phyloP scores from a whole-genome alignment of 2,888 invertebrate species.

The Amphipyra berbera region DNA sequence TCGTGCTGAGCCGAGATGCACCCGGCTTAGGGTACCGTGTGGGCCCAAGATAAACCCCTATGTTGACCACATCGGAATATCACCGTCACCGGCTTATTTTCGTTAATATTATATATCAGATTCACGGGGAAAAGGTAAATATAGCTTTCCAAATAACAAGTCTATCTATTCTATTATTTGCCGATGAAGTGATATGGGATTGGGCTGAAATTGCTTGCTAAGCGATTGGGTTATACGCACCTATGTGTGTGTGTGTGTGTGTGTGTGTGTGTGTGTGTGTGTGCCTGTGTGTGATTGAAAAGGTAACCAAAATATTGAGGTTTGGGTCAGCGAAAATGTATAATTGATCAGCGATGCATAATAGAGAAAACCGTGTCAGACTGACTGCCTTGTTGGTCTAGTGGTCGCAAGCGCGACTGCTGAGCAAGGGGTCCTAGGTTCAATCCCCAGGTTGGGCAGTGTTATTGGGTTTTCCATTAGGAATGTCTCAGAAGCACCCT shows the following conservation, averaged over 20 bases:
- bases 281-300: no score
- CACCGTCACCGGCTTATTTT: constrained; percentile 46
- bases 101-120: constrained; percentile 47
- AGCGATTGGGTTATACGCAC: background rate
- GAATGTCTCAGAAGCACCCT: no score
- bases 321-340: no score
- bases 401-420: no score
- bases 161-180: constrained; percentile 15
- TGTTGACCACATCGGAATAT: constrained; percentile 51
- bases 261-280: background rate
- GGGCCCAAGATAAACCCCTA: constrained; percentile 62
- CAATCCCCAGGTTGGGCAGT: no score
- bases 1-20: constrained; percentile 67
- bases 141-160: constrained; percentile 27
- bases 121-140: constrained; percentile 29
- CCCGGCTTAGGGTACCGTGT: constrained; percentile 65
- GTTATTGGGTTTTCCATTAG: no score
- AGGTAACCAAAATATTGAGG: no score
- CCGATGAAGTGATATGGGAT: constrained; percentile 1
- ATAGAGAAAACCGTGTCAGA: no score
- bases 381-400: no score
- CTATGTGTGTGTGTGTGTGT: background rate
- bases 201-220: background rate
- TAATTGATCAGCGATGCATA: no score
- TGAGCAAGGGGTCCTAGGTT: no score